These are phyloP conservation scores for Platypus cylindrus DNA, from an alignment of 2,888 invertebrate genomes.

Conservation along the genomic window DNA sequence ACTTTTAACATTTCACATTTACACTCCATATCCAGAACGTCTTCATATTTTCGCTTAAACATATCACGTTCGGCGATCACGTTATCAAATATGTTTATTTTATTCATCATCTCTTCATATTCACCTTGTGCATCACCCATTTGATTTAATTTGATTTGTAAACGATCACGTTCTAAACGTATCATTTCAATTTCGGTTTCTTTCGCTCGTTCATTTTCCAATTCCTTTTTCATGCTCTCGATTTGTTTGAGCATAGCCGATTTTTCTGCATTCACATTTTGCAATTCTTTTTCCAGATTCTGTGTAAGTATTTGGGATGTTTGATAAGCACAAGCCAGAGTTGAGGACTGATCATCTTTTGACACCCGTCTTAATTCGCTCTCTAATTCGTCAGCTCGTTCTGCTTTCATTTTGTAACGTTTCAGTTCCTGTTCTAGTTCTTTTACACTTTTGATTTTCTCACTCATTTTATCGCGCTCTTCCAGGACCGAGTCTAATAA, in stretches of 20 bases:
- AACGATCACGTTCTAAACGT: constrained; percentile 28
- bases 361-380: constrained; percentile 13
- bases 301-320: constrained; percentile 16
- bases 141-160: constrained; percentile 25
- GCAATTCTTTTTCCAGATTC: constrained; percentile 18
- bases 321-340: constrained; percentile 8
- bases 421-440: constrained; percentile 19
- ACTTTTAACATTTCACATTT: constrained; percentile 23
- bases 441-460: constrained; percentile 20
- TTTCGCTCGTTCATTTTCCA: constrained; percentile 17
- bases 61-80: constrained; percentile 29
- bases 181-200: constrained; percentile 28
- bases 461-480: constrained; percentile 25
- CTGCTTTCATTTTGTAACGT: constrained; percentile 19
- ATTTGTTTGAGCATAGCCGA: constrained; percentile 20
- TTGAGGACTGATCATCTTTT: constrained; percentile 16
- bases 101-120: constrained; percentile 23
- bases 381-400: constrained; percentile 19
- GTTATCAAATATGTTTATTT: constrained; percentile 23
- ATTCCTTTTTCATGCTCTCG: constrained; percentile 18
- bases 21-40: constrained; percentile 22
- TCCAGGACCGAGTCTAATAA: constrained; percentile 24
- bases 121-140: constrained; percentile 25
- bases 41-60: constrained; percentile 28
- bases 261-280: constrained; percentile 18